These are phyloP conservation scores for Thereva nobilitata DNA, from an alignment of 2,888 invertebrate species.

Conservation along the genomic window DNA sequence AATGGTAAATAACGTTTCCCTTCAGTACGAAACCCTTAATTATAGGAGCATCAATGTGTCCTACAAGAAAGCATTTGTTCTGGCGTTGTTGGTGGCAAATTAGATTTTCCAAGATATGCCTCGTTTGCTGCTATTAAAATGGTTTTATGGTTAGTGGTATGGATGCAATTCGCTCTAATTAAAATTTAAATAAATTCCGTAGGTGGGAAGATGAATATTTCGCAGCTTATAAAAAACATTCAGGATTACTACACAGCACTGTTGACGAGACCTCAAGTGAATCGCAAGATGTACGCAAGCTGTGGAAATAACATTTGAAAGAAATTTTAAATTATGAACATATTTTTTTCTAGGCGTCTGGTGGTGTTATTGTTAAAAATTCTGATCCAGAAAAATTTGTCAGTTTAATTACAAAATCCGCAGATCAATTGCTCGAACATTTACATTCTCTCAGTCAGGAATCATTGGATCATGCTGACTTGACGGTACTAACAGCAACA, in stretches of 20 bases:
- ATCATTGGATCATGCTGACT: constrained; percentile 81
- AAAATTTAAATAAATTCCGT: neutral
- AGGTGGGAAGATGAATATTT: constrained; percentile 79
- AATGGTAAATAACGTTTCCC: neutral
- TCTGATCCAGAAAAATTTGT: constrained; percentile 80
- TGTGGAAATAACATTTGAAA: neutral
- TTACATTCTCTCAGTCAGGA: constrained; percentile 80
- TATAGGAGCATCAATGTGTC: constrained; percentile 71
- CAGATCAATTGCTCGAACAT: constrained; percentile 73
- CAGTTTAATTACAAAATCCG: constrained; percentile 70
- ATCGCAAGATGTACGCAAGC: constrained; percentile 55
- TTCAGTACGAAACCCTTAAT: constrained; percentile 1
- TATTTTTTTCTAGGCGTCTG: constrained; percentile 52
- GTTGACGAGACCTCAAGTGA: neutral
- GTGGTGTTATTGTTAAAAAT: constrained; percentile 69
- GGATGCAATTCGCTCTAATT: neutral
- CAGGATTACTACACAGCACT: constrained; percentile 61
- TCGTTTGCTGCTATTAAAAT: constrained; percentile 84
- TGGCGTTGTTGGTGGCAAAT: constrained; percentile 77
- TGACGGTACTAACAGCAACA: constrained; percentile 78
- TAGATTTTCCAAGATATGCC: constrained; percentile 82
- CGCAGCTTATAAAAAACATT: constrained; percentile 72
- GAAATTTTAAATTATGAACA: constrained; percentile 46
- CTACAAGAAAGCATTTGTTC: constrained; percentile 77
- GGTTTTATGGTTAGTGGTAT: constrained; percentile 67